Conservation (phyloP, 2,113 vertebrate genomes). For the Pangasianodon hypophthalmus region DNA sequence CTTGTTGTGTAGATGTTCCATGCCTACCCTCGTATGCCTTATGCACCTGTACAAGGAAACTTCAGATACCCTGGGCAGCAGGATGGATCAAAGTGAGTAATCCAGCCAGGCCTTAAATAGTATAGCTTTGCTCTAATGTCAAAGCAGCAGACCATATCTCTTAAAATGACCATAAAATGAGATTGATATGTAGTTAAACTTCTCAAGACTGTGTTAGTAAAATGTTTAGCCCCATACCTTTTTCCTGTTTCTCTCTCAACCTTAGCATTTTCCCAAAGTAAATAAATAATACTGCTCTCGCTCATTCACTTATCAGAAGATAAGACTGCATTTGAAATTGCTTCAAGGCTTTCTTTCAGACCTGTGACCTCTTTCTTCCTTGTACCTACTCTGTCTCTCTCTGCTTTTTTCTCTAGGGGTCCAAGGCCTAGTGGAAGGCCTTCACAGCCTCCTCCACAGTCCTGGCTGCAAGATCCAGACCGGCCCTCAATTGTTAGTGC, state of each 20-base stretch:
- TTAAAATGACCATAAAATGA: background rate
- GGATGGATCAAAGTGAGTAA: slow-evolving; percentile 85
- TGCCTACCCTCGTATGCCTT: slow-evolving; percentile 89
- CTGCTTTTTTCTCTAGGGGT: slow-evolving; percentile 66
- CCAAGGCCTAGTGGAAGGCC: slow-evolving; percentile 76
- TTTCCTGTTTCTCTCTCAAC: background rate
- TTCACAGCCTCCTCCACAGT: slow-evolving; percentile 72
- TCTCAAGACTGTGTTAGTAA: background rate
- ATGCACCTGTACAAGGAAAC: slow-evolving; percentile 81
- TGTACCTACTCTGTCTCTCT: background rate
- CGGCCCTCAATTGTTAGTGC: slow-evolving; percentile 95
- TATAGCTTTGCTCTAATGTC: background rate
- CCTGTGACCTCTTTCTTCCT: background rate
- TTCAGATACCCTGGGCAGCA: slow-evolving; percentile 81
- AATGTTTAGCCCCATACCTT: background rate
- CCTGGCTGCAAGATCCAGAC: slow-evolving; percentile 87
- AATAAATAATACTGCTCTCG: background rate
- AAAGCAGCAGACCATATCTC: background rate
- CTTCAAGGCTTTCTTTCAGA: background rate
- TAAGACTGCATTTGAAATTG: background rate
- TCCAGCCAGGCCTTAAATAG: background rate
- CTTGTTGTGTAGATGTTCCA: slow-evolving; percentile 84
- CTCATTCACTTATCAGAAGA: background rate
- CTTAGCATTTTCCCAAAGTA: background rate
- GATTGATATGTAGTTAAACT: background rate